These are phyloP conservation scores for Melanogrammus aeglefinus DNA, from an alignment of 2,797 vertebrate genomes.

Conservation along the genomic window DNA sequence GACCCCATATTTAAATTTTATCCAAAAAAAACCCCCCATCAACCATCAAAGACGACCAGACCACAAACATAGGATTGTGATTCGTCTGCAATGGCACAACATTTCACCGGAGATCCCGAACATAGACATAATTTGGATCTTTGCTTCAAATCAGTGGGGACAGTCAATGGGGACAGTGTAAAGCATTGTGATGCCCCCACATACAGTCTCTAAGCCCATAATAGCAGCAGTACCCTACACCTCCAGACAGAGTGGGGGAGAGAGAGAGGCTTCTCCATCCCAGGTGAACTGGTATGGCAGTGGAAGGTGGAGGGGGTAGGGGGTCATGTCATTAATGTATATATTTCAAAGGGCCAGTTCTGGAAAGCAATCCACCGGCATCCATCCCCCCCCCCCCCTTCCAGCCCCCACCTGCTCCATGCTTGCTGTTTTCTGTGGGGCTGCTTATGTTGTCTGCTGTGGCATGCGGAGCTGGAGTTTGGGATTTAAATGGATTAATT, in stretches of 20 bases:
- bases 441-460: constrained; percentile 73
- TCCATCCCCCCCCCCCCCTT: constrained; percentile 56
- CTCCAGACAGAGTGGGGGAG: constrained; percentile 15
- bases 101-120: constrained; percentile 12
- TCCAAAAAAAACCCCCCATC: too few relatives aligned
- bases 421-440: constrained; percentile 60
- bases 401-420: too few relatives aligned
- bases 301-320: constrained; percentile 45
- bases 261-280: constrained; percentile 13
- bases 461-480: constrained; percentile 69
- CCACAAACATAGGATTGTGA: too few relatives aligned
- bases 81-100: too few relatives aligned
- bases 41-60: too few relatives aligned
- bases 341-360: constrained; percentile 84
- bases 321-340: constrained; percentile 82
- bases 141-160: constrained; percentile 49
- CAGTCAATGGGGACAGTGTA: constrained; percentile 36
- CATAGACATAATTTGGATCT: constrained; percentile 33
- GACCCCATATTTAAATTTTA: too few relatives aligned
- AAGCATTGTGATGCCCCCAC: constrained; percentile 46
- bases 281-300: constrained; percentile 16
- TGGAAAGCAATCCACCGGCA: constrained; percentile 81
- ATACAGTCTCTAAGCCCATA: constrained; percentile 67
- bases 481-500: constrained; percentile 94
- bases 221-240: constrained; percentile 45